Percentiles rank a stretch among this genome's conserved stretches.
Conservation (phyloP, 2,797 vertebrate species). For the Aeoliscus strigatus region DNA sequence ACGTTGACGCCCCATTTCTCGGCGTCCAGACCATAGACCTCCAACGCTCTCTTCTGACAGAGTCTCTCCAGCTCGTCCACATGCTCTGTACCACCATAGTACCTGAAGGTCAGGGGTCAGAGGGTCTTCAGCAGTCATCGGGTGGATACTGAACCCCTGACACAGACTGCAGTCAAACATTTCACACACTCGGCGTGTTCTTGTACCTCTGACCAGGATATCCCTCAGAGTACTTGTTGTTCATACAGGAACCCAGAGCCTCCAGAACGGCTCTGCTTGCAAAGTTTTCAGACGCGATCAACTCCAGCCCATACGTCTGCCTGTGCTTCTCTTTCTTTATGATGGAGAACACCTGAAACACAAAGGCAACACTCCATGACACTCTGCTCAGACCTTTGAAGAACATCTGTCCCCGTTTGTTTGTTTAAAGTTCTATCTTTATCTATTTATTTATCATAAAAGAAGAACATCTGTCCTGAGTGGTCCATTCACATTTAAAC, state of each 20-base stretch:
- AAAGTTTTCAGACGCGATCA: constrained; percentile 96
- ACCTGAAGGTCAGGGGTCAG: constrained; percentile 66
- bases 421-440: too few relatives aligned
- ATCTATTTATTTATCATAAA: too few relatives aligned
- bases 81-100: constrained; percentile 92
- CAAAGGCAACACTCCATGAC: too few relatives aligned
- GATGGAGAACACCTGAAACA: constrained; percentile 80
- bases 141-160: too few relatives aligned
- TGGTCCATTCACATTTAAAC: too few relatives aligned
- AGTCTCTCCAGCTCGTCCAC: constrained; percentile 89
- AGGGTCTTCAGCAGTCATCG: not conserved
- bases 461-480: too few relatives aligned
- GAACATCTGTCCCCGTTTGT: too few relatives aligned
- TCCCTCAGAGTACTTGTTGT: constrained; percentile 98
- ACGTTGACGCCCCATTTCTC: constrained; percentile 93
- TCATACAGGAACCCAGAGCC: constrained; percentile 93
- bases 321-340: constrained; percentile 92
- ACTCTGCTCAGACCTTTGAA: too few relatives aligned
- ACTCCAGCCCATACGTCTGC: constrained; percentile 86
- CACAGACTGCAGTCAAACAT: too few relatives aligned
- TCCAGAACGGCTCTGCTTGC: constrained; percentile 92
- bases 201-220: constrained; percentile 93
- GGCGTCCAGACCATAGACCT: constrained; percentile 80
- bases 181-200: not conserved
- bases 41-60: constrained; percentile 89